phyloP scores from a whole-genome alignment of 2,113 vertebrate species.

The Nematolebias whitei region DNA sequence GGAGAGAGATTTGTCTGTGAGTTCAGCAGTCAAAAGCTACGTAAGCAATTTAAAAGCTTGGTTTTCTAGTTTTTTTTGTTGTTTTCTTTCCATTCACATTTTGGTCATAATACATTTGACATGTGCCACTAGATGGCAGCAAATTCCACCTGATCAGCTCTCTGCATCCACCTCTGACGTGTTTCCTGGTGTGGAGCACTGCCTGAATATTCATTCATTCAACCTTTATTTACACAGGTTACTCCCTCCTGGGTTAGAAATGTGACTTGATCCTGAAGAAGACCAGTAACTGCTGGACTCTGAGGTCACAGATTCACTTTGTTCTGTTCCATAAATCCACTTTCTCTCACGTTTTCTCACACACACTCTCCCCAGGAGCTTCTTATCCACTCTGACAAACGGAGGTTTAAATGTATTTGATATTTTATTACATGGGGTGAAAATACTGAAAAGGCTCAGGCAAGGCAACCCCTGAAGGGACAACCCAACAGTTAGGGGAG shows the following conservation, averaged over 20 bases:
- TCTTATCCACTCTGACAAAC: conserved; percentile 18
- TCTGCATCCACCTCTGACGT: background rate
- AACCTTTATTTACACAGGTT: too few species aligned
- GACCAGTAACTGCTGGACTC: background rate
- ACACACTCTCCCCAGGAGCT: conserved; percentile 1
- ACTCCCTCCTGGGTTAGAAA: conserved; percentile 48
- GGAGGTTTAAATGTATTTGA: conserved; percentile 6
- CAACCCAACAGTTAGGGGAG: conserved; percentile 41
- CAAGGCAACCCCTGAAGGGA: conserved; percentile 41
- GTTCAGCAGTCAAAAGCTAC: too few species aligned
- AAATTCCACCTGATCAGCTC: conserved; percentile 49
- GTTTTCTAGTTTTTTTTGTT: too few species aligned
- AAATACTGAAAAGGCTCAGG: too few species aligned
- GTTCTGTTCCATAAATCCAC: background rate
- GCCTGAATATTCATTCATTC: conserved; percentile 19
- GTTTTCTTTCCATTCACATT: too few species aligned
- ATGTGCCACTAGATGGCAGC: conserved; percentile 76
- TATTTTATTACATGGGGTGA: conserved; percentile 36
- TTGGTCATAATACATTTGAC: background rate
- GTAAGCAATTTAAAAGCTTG: too few species aligned
- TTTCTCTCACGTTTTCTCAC: conserved; percentile 9
- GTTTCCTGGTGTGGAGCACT: conserved; percentile 11
- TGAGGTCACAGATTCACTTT: conserved; percentile 9
- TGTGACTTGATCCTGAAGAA: conserved; percentile 11
- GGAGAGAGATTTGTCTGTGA: too few species aligned